Percentiles rank a stretch among this genome's conserved stretches.
Conservation (phyloP, 2,888 invertebrate genomes). For the Platycheirus albimanus region DNA sequence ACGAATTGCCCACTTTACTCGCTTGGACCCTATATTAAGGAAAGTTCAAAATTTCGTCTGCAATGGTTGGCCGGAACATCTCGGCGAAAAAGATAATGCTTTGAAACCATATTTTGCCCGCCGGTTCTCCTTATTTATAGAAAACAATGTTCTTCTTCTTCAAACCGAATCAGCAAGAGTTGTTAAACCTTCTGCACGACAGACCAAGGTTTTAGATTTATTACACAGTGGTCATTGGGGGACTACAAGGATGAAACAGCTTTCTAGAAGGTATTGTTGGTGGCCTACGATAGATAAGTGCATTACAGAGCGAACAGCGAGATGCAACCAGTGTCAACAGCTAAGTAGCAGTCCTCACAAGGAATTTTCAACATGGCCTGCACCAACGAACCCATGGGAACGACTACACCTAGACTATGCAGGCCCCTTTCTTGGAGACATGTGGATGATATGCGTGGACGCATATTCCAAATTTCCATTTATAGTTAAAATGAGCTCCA, state of each 20-base stretch:
- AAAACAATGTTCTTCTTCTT: neutral
- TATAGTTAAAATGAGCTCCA: neutral
- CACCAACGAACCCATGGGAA: slow-evolving; percentile 77
- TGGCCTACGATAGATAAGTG: slow-evolving; percentile 19
- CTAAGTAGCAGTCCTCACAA: neutral
- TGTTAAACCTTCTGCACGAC: neutral
- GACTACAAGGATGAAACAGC: slow-evolving; percentile 20
- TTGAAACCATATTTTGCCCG: slow-evolving; percentile 38
- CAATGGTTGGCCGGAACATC: slow-evolving; percentile 13
- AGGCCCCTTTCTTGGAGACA: slow-evolving; percentile 78
- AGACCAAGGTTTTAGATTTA: slow-evolving; percentile 8
- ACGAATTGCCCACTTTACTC: neutral
- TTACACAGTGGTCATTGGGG: slow-evolving; percentile 34
- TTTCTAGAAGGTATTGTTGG: slow-evolving; percentile 32
- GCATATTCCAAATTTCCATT: slow-evolving; percentile 18
- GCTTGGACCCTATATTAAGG: neutral
- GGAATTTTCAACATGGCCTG: slow-evolving; percentile 62
- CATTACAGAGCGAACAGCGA: neutral
- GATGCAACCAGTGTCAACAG: slow-evolving; percentile 6
- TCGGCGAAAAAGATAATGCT: neutral
- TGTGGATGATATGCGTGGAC: slow-evolving; percentile 75
- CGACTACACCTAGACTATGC: slow-evolving; percentile 82
- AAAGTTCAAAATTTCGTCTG: slow-evolving; percentile 16
- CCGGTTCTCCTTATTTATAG: slow-evolving; percentile 9
- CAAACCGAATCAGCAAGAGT: slow-evolving; percentile 2